Evolutionary conservation across 2,888 invertebrate genomes (phyloP), one percentile per base, ranked within the genome.

Genomic region (Mythimna impura): DNA sequence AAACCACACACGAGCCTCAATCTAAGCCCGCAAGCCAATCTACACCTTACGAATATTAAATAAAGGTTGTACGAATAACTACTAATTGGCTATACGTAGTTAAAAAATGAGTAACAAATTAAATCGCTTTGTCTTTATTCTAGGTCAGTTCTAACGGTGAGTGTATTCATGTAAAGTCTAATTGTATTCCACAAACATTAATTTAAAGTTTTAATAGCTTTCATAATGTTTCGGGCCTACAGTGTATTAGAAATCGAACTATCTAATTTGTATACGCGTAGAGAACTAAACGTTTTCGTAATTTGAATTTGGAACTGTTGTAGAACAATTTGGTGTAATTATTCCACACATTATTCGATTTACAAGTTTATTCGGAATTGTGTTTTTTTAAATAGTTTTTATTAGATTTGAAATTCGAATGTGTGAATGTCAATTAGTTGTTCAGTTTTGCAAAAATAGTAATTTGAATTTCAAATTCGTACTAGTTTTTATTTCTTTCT

Each of bases 101-200:
- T 63, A 75, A 78, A 80, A 77, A 71, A 70, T 57, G 55, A 73
- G 47, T 43, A 73, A 61, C 66, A 63, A 66, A 78, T 78, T 71
- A 81, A 75, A 81, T 62, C 47, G 69, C 80, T 82, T 86, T 86
- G 86, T 85, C 67, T 86, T 71, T 74, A 77, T 81, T 70, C 64
- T 80, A 71, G 80, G 84, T 84, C 85, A 86, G 65, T 67, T 62
- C 72, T 82, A 86, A 86, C 78, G 76, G 86, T 80, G 57, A 73
- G 80, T 73, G 75, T 61, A 65, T 54, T 78, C 70, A 69, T 79
- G 80, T 86, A 68, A 76, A 80, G 69, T 63, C 78, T 78, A 80
- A 83, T 83, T 76, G 81, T 73, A 50, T 80, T 77, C 67, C 72
- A 57, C 66, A 61, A 69, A 78, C 78, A 72, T 83, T 79, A 71